phyloP scores from a whole-genome alignment of 1,140 invertebrate species.

The Procambarus clarkii region DNA sequence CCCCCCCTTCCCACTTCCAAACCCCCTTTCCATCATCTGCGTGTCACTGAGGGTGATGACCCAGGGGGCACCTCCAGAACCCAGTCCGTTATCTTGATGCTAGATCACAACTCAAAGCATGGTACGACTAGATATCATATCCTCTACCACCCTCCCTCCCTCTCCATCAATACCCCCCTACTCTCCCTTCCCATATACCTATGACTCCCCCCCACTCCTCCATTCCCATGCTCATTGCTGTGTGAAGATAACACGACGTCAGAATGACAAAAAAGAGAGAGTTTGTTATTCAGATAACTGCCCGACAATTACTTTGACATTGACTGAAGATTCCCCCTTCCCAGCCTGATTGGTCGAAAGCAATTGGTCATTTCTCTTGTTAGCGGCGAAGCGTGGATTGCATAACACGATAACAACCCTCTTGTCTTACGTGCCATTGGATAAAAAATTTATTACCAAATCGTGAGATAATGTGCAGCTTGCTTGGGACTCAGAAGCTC shows the following conservation, averaged over 20 bases:
- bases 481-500: too few relatives aligned
- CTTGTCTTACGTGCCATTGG: too few relatives aligned
- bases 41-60: not conserved
- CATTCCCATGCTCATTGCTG: not conserved
- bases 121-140: not conserved
- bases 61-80: not conserved
- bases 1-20: too few relatives aligned
- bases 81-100: not conserved
- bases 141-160: too few relatives aligned
- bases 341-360: not conserved
- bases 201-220: not conserved
- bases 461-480: too few relatives aligned
- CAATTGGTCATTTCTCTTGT: not conserved
- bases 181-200: not conserved
- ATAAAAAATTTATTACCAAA: too few relatives aligned
- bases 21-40: too few relatives aligned
- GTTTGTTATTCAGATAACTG: not conserved
- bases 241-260: slow-evolving; percentile 1
- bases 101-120: not conserved
- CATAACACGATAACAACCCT: not conserved
- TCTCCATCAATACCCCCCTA: too few relatives aligned
- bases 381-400: not conserved
- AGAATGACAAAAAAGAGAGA: not conserved
- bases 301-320: not conserved
- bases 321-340: not conserved